Evolutionary conservation across 1,140 invertebrate genomes (phyloP).

Genomic region (Dinoponera quadriceps): DNA sequence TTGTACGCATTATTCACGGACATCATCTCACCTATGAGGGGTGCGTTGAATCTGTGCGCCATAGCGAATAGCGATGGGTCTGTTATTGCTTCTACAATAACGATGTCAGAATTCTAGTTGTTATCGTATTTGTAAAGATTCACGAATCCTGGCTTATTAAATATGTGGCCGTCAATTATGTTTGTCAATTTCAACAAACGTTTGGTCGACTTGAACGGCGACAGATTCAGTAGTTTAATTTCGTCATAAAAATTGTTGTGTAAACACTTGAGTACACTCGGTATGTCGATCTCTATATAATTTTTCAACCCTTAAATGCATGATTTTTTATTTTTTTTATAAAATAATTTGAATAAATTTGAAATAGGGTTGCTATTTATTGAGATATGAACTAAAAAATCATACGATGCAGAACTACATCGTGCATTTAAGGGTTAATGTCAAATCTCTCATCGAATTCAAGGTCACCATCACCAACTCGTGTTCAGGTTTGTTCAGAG

Average conservation of each 20-base stretch:
- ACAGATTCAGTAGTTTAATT: not conserved
- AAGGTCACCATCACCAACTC: conserved; percentile 81
- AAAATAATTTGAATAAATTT: too few relatives aligned
- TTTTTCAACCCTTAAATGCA: too few relatives aligned
- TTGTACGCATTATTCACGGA: not conserved
- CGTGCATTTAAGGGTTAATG: too few relatives aligned
- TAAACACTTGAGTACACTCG: not conserved
- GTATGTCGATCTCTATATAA: conserved; percentile 69
- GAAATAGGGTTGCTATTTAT: too few relatives aligned
- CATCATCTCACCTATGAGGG: conserved; percentile 44
- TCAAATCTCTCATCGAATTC: conserved; percentile 71
- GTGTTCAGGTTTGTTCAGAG: conserved; percentile 82
- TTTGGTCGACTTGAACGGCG: not conserved
- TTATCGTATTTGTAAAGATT: not conserved
- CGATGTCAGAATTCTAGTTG: not conserved
- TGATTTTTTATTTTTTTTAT: too few relatives aligned
- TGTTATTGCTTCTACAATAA: not conserved
- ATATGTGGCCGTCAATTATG: not conserved
- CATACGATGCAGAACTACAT: too few relatives aligned
- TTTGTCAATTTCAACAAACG: not conserved
- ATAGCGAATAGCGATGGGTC: not conserved
- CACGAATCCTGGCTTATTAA: not conserved
- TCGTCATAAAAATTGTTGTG: not conserved
- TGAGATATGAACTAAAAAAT: too few relatives aligned
- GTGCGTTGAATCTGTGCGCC: conserved; percentile 33